A percentile compares a stretch with the other conserved stretches of the same genome.
Evolutionary conservation across 2,888 invertebrate genomes (phyloP).

Genomic region (Asteroscopus sphinx): DNA sequence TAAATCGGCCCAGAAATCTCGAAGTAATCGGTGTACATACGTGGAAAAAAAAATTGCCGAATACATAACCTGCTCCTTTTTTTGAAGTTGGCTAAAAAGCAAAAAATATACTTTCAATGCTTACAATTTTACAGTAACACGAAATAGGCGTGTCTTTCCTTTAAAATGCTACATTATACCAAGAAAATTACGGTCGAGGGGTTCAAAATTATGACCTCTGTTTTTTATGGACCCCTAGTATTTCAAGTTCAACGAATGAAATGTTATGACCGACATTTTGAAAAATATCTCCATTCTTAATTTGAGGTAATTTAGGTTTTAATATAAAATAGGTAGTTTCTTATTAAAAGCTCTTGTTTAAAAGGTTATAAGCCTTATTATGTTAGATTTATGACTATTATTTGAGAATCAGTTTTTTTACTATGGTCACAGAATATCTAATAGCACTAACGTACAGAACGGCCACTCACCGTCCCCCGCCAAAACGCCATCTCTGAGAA

Average conservation of each 20-base stretch:
- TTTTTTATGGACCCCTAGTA: slow-evolving; percentile 24
- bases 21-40: no score
- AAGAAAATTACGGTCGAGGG: slow-evolving; percentile 15
- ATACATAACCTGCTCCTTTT: no score
- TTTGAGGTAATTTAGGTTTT: neutral
- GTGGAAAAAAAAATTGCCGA: no score
- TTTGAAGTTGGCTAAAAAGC: no score
- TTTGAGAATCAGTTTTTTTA: no score
- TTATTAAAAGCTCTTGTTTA: neutral
- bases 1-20: no score
- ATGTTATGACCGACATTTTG: neutral
- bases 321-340: neutral
- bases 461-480: no score
- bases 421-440: no score
- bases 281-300: slow-evolving; percentile 4
- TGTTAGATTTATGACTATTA: neutral
- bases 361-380: neutral
- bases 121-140: slow-evolving; percentile 6
- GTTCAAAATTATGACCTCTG: slow-evolving; percentile 28
- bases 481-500: no score
- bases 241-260: slow-evolving; percentile 21
- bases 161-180: slow-evolving; percentile 4
- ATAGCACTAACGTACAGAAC: no score
- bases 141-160: slow-evolving; percentile 13
- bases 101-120: neutral